A percentile compares a stretch with the other conserved stretches of the same genome.
Conservation (phyloP, 2,888 invertebrate genomes). For the Drosophila greeni region DNA sequence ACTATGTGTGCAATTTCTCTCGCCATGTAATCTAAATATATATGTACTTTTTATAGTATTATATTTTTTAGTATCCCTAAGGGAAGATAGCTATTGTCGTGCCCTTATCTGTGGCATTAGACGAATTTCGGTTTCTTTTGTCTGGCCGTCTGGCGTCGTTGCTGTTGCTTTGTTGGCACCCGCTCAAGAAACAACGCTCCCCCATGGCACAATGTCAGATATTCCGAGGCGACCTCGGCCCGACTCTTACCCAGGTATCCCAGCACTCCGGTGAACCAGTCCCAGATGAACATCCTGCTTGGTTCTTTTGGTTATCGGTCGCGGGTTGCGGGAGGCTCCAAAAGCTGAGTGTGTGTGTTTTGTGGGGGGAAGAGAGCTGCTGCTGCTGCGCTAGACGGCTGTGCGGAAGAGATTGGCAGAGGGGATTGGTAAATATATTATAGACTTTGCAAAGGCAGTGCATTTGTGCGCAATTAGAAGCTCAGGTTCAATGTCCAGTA, state of each 20-base stretch:
- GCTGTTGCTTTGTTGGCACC: conserved; percentile 75
- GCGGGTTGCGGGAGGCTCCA: conserved; percentile 39
- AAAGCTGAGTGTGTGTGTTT: conserved; percentile 50
- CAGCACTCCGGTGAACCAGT: conserved; percentile 96
- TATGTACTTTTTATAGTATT: background rate
- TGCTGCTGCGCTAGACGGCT: conserved; percentile 53
- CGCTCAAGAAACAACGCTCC: conserved; percentile 65
- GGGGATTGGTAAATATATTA: conserved; percentile 13
- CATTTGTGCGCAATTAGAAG: conserved; percentile 34
- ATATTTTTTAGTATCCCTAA: background rate
- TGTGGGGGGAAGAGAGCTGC: conserved; percentile 57
- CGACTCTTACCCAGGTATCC: conserved; percentile 90
- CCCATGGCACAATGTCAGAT: conserved; percentile 47
- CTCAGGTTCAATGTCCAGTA: conserved; percentile 63
- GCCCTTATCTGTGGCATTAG: conserved; percentile 19
- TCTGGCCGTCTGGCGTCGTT: conserved; percentile 40
- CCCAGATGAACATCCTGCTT: conserved; percentile 92
- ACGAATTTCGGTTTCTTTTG: conserved; percentile 46
- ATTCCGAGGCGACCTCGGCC: conserved; percentile 25
- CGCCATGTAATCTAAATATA: background rate
- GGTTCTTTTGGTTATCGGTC: conserved; percentile 34
- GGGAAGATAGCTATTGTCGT: conserved; percentile 3
- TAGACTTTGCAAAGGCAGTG: conserved; percentile 8
- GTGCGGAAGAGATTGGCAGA: conserved; percentile 7
- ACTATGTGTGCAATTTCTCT: too few relatives aligned